Conservation (phyloP, 2,888 invertebrate species). For the Pediacus dermestoides region DNA sequence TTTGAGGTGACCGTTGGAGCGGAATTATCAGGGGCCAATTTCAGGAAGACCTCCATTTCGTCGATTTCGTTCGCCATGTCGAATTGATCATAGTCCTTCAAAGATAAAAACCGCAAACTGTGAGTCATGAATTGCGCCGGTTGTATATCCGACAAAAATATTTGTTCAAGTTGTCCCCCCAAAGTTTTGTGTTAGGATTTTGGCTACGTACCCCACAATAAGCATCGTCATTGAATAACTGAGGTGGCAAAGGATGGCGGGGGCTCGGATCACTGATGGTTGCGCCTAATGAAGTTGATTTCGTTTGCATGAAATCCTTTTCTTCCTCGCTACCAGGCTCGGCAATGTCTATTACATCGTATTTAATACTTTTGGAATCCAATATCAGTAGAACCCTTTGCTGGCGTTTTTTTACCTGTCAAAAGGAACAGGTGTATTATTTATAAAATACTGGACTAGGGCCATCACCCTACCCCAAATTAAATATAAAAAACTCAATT, state of each 20-base stretch:
- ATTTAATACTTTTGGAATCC: conserved; percentile 86
- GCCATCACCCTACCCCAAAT: no score
- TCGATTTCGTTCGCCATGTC: conserved; percentile 89
- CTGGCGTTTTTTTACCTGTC: conserved; percentile 91
- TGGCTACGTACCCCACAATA: conserved; percentile 92
- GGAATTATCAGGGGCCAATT: conserved; percentile 62
- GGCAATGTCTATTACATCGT: conserved; percentile 89
- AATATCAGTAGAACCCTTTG: conserved; percentile 91
- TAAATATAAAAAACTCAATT: conserved; percentile 1
- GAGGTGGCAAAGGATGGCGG: conserved; percentile 84
- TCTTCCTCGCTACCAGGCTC: conserved; percentile 86
- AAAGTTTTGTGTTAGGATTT: no score
- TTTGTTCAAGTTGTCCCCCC: no score
- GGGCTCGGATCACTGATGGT: conserved; percentile 71
- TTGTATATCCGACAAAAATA: no score
- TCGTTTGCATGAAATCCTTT: conserved; percentile 89
- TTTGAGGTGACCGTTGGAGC: conserved; percentile 48
- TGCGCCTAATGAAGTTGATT: conserved; percentile 71
- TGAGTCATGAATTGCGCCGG: no score
- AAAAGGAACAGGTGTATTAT: conserved; percentile 25
- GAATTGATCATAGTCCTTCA: conserved; percentile 94
- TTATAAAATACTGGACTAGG: conserved; percentile 14
- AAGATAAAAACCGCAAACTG: conserved; percentile 38
- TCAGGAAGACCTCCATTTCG: conserved; percentile 82
- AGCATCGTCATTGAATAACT: conserved; percentile 87